A percentile compares a stretch with the other conserved stretches of the same genome.
phyloP scores from a whole-genome alignment of 2,888 invertebrate genomes.

The Celastrina argiolus region DNA sequence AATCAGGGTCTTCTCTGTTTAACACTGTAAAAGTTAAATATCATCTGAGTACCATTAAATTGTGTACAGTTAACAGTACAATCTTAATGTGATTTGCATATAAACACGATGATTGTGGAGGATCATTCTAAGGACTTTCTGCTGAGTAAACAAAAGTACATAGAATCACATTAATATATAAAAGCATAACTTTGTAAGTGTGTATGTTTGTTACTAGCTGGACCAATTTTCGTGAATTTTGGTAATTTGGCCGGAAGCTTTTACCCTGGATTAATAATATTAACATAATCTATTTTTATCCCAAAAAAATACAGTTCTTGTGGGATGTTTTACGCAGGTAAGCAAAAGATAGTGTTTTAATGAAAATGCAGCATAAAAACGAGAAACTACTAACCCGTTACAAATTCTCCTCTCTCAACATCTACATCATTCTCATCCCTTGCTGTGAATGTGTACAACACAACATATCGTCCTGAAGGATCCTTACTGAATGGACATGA shows the following conservation, averaged over 20 bases:
- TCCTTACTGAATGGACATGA: conserved; percentile 86
- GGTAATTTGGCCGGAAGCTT: not conserved
- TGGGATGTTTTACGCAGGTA: no score
- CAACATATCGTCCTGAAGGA: conserved; percentile 93
- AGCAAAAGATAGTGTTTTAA: not conserved
- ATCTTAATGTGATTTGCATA: no score
- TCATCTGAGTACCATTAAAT: not conserved
- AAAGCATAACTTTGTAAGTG: no score
- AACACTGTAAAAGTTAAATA: conserved; percentile 79
- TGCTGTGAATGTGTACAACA: conserved; percentile 94
- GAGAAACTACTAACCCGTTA: conserved; percentile 79
- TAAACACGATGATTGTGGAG: no score
- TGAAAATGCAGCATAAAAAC: not conserved
- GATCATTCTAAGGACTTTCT: no score
- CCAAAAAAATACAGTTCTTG: no score
- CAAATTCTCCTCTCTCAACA: conserved; percentile 95
- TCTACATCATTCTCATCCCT: conserved; percentile 96
- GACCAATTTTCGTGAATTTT: not conserved
- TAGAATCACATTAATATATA: no score
- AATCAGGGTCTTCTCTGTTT: conserved; percentile 96
- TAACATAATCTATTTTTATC: no score
- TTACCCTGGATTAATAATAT: not conserved
- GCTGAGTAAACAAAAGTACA: no score
- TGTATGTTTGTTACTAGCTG: not conserved
- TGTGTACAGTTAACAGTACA: no score